Evolutionary conservation across 2,113 vertebrate species (phyloP).

Genomic region (Elgaria multicarinata): DNA sequence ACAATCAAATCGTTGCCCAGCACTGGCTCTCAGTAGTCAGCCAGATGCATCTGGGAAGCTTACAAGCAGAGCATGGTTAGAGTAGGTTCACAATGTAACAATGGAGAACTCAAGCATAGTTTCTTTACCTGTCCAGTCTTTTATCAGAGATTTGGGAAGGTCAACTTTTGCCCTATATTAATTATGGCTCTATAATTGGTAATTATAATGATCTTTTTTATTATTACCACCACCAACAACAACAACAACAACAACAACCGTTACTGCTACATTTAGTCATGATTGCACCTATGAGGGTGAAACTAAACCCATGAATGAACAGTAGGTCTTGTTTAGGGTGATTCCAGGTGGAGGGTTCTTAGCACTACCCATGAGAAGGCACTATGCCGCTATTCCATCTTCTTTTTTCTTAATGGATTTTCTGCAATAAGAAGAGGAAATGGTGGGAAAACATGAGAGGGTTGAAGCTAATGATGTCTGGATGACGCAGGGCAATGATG

Average conservation of each 20-base stretch:
- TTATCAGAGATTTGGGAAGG: not conserved
- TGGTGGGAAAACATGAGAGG: too few species aligned
- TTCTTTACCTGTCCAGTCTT: not conserved
- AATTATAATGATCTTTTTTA: not conserved
- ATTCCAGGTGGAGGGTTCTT: too few species aligned
- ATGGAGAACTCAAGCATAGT: not conserved
- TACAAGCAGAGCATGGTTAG: not conserved
- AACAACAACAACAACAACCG: not conserved
- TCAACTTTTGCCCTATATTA: not conserved
- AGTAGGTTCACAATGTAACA: not conserved
- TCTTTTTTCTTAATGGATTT: too few species aligned
- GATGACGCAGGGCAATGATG: too few species aligned
- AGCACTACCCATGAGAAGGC: too few species aligned
- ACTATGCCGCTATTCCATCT: too few species aligned
- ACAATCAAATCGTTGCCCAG: not conserved
- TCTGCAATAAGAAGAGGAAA: too few species aligned
- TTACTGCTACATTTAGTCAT: not conserved
- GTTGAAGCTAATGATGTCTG: too few species aligned
- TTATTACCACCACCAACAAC: not conserved
- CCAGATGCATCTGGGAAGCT: not conserved
- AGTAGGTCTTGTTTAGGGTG: not conserved
- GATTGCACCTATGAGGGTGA: not conserved
- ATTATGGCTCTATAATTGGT: not conserved
- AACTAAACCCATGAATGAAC: not conserved
- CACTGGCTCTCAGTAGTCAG: not conserved